phyloP scores from a whole-genome alignment of 2,797 vertebrate genomes.

The Sternarchorhynchus goeldii region DNA sequence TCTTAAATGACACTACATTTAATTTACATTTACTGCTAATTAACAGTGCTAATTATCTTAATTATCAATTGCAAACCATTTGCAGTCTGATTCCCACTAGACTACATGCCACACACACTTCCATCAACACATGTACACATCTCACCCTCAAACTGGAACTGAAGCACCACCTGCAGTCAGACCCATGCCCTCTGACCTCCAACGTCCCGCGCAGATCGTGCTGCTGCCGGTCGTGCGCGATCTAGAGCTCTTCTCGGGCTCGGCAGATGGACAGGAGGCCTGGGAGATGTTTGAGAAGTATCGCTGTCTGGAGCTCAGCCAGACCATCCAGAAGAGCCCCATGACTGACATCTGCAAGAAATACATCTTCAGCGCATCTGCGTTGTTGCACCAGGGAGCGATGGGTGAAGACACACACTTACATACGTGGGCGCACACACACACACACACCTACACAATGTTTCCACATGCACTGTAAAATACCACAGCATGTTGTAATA shows the following conservation, averaged over 20 bases:
- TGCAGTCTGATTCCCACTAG: too few species aligned
- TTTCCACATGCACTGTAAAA: neutral
- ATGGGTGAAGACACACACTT: constrained; percentile 73
- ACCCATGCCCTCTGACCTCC: constrained; percentile 9
- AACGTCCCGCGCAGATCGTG: constrained; percentile 79
- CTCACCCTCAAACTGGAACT: too few species aligned
- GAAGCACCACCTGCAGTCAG: too few species aligned
- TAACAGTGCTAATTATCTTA: too few species aligned
- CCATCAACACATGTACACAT: neutral
- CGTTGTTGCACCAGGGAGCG: constrained; percentile 87
- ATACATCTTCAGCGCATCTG: constrained; percentile 94
- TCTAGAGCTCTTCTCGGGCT: constrained; percentile 87
- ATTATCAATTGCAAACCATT: too few species aligned
- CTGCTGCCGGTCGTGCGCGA: constrained; percentile 90
- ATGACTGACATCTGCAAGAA: constrained; percentile 91
- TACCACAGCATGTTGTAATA: too few species aligned
- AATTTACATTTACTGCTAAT: too few species aligned
- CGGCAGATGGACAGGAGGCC: constrained; percentile 68
- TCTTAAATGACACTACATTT: too few species aligned
- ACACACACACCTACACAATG: neutral
- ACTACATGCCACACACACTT: too few species aligned
- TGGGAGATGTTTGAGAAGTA: constrained; percentile 97
- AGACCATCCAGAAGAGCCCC: constrained; percentile 90
- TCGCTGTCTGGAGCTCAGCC: constrained; percentile 93
- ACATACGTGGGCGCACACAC: neutral